phyloP scores from a whole-genome alignment of 2,113 vertebrate species.

The Dasyurus viverrinus region DNA sequence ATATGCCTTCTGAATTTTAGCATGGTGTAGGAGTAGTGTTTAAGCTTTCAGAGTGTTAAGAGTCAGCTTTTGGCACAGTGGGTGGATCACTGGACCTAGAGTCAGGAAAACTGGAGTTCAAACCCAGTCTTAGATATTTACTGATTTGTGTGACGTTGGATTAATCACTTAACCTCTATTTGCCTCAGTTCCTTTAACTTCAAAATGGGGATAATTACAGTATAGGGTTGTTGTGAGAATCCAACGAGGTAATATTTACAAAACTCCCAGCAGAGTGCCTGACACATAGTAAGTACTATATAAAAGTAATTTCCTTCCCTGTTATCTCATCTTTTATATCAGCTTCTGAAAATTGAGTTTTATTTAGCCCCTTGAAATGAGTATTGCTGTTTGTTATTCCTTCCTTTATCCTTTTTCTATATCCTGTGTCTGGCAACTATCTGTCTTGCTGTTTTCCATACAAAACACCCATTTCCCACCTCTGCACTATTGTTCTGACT shows the following conservation, averaged over 20 bases:
- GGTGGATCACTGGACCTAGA: background rate
- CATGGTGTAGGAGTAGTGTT: background rate
- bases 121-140: background rate
- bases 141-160: background rate
- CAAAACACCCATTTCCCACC: background rate
- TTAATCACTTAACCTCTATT: background rate
- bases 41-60: background rate
- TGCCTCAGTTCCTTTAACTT: background rate
- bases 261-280: background rate
- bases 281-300: background rate
- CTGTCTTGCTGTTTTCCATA: background rate
- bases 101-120: background rate
- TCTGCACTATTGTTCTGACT: background rate
- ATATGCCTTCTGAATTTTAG: background rate
- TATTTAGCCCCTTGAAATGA: background rate
- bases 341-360: background rate
- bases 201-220: background rate
- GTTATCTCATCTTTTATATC: background rate
- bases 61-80: background rate
- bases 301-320: background rate
- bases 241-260: background rate
- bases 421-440: background rate
- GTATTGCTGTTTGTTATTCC: background rate
- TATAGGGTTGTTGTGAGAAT: background rate
- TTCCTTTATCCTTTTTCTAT: background rate